Percentiles rank a stretch among this genome's conserved stretches.
phyloP scores from a whole-genome alignment of 2,797 vertebrate species.

The Crenuchus spilurus region DNA sequence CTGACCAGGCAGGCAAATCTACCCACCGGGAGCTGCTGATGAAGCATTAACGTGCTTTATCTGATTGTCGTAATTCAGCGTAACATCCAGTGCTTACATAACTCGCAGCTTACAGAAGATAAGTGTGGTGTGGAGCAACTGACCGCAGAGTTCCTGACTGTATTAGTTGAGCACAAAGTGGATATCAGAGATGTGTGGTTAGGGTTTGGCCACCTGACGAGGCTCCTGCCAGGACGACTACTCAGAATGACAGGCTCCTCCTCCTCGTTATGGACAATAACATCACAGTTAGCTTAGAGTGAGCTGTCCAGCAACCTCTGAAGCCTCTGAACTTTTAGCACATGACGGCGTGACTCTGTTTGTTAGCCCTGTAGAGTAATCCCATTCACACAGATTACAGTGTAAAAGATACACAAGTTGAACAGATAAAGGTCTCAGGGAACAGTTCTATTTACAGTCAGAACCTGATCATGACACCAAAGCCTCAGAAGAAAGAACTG shows the following conservation, averaged over 20 bases:
- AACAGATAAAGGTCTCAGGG: conserved; percentile 15
- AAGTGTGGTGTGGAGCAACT: no score
- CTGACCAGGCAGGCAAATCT: background rate
- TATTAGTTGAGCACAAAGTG: background rate
- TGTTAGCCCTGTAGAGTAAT: conserved; percentile 20
- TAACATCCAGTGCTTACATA: background rate
- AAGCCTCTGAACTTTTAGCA: background rate
- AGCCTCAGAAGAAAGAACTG: background rate
- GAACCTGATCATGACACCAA: conserved; percentile 3
- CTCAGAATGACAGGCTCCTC: background rate
- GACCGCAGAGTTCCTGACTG: background rate
- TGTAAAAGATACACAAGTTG: conserved; percentile 26
- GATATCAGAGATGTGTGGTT: background rate
- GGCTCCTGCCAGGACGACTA: background rate
- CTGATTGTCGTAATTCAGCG: background rate
- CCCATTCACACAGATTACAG: conserved; percentile 42
- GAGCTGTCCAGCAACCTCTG: no score
- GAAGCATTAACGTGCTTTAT: background rate
- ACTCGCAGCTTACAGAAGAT: background rate
- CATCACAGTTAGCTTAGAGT: no score
- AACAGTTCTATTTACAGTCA: conserved; percentile 4
- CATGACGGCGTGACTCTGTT: background rate
- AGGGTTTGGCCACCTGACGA: background rate
- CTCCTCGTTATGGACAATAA: background rate
- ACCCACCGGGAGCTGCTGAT: background rate